phyloP scores from a whole-genome alignment of 2,888 invertebrate genomes.

The Petrolisthes cinctipes region DNA sequence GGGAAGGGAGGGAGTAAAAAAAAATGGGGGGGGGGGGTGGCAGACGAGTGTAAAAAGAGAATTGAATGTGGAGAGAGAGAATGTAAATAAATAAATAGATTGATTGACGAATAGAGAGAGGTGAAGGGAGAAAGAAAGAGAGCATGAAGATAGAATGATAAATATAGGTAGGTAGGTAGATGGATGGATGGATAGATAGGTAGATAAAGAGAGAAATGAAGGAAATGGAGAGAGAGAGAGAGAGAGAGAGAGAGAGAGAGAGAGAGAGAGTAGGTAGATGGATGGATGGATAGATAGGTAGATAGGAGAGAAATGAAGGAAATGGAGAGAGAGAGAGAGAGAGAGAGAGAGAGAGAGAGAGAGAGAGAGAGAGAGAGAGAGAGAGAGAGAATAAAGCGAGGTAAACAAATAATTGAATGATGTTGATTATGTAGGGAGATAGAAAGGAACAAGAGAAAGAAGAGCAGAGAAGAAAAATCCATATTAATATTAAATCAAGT shows the following conservation, averaged over 20 bases:
- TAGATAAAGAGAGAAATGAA: background rate
- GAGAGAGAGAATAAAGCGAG: background rate
- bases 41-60: background rate
- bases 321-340: background rate
- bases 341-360: background rate
- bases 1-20: background rate
- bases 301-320: background rate
- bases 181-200: background rate
- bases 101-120: background rate
- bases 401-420: background rate
- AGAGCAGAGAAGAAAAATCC: too few species aligned
- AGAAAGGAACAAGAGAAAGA: too few species aligned
- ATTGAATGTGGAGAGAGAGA: background rate
- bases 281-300: background rate
- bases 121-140: background rate
- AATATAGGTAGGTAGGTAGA: background rate
- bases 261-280: background rate
- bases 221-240: background rate
- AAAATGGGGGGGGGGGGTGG: background rate
- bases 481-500: too few species aligned
- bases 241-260: background rate
- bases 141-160: background rate
- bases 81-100: background rate
- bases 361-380: background rate
- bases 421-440: background rate